These are phyloP conservation scores for Sparus aurata DNA, from an alignment of 2,797 vertebrate genomes.

Conservation along the genomic window DNA sequence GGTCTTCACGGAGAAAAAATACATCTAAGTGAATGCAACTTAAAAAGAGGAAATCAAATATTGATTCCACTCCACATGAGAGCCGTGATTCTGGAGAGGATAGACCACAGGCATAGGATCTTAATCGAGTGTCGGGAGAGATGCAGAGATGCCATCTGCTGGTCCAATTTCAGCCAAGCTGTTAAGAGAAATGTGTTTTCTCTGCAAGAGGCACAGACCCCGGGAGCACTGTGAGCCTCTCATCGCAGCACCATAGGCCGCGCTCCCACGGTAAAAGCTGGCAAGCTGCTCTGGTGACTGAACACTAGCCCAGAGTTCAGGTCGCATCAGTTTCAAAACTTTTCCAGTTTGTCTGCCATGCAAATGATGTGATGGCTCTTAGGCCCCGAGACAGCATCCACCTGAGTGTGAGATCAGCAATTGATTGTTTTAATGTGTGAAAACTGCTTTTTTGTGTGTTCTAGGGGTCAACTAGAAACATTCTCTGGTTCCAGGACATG, in stretches of 20 bases:
- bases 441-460: background rate
- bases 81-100: constrained; percentile 65
- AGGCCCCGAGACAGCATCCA: background rate
- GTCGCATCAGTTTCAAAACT: constrained; percentile 56
- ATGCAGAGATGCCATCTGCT: constrained; percentile 83
- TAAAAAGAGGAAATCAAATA: constrained; percentile 73
- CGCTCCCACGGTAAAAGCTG: constrained; percentile 54
- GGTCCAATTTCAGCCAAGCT: constrained; percentile 79
- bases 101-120: constrained; percentile 71
- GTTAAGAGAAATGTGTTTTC: constrained; percentile 73
- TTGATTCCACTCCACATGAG: constrained; percentile 72
- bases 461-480: background rate
- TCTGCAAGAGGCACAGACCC: constrained; percentile 58
- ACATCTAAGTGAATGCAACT: constrained; percentile 44
- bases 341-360: constrained; percentile 55
- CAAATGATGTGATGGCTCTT: constrained; percentile 34
- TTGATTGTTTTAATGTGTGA: constrained; percentile 16
- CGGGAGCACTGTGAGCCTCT: constrained; percentile 56
- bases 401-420: background rate
- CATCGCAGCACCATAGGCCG: constrained; percentile 57
- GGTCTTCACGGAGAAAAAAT: constrained; percentile 32
- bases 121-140: constrained; percentile 77
- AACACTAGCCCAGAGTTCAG: constrained; percentile 58
- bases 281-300: constrained; percentile 60
- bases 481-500: constrained; percentile 7